Conservation (phyloP, 2,888 invertebrate genomes). For the Aspidiotus rigidus region DNA sequence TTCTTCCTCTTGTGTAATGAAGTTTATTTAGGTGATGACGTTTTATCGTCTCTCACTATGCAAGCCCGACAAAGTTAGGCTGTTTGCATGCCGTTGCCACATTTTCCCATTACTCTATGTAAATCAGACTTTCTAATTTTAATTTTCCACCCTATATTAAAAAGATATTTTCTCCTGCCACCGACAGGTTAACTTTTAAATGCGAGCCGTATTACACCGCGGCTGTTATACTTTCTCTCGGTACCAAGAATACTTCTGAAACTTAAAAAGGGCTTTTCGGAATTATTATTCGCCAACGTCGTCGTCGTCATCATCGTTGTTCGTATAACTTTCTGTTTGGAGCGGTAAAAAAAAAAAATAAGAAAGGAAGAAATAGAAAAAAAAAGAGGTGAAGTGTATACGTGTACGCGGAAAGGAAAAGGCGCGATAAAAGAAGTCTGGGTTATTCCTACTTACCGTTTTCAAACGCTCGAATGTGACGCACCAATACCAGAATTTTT, state of each 20-base stretch:
- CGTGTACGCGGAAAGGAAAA: too few relatives aligned
- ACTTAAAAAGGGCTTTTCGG: slow-evolving; percentile 4
- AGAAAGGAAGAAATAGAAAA: not conserved
- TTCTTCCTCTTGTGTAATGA: slow-evolving; percentile 30
- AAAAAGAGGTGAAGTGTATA: too few relatives aligned
- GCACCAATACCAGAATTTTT: too few relatives aligned
- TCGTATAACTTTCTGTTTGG: not conserved
- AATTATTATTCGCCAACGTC: slow-evolving; percentile 3
- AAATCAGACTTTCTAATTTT: slow-evolving; percentile 34
- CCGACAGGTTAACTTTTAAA: slow-evolving; percentile 33
- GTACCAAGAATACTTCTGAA: slow-evolving; percentile 2
- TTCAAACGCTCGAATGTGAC: too few relatives aligned
- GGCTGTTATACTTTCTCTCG: not conserved
- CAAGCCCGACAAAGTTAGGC: not conserved
- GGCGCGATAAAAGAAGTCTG: too few relatives aligned
- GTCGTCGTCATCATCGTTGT: not conserved
- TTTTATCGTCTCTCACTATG: slow-evolving; percentile 24
- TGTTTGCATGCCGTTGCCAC: slow-evolving; percentile 25
- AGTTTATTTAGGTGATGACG: slow-evolving; percentile 33
- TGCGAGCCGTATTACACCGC: slow-evolving; percentile 19
- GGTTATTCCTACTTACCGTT: too few relatives aligned
- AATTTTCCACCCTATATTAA: slow-evolving; percentile 34
- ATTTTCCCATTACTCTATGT: slow-evolving; percentile 33
- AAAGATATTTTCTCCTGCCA: slow-evolving; percentile 33
- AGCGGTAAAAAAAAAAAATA: not conserved